phyloP scores from a whole-genome alignment of 2,888 invertebrate species.

The Eulithis prunata region DNA sequence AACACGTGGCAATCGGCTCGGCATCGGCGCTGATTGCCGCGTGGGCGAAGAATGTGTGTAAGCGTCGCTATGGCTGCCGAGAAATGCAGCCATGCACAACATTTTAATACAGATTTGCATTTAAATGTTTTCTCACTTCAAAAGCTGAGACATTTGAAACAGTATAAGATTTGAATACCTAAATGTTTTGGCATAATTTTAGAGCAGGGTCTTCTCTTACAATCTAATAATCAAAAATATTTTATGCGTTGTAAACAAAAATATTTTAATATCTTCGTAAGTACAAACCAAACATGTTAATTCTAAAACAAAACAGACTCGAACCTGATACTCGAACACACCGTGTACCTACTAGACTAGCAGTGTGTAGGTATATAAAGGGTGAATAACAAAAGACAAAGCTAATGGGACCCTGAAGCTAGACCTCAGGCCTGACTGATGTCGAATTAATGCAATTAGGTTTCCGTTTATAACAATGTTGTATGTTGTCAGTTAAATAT shows the following conservation, averaged over 20 bases:
- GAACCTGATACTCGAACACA: background rate
- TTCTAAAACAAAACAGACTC: conserved; percentile 4
- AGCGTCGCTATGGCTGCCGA: conserved; percentile 22
- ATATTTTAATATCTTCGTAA: background rate
- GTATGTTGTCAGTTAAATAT: conserved; percentile 46
- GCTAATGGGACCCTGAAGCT: conserved; percentile 32
- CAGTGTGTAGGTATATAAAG: background rate
- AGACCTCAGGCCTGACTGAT: conserved; percentile 39
- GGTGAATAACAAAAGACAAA: conserved; percentile 33
- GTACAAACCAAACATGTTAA: background rate
- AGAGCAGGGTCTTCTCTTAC: too few relatives aligned
- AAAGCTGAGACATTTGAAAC: background rate
- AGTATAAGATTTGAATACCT: background rate
- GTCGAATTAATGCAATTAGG: conserved; percentile 47
- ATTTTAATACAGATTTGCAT: conserved; percentile 23
- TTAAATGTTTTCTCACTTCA: conserved; percentile 11
- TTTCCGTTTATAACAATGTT: conserved; percentile 46
- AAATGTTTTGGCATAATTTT: too few relatives aligned
- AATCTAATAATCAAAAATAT: too few relatives aligned
- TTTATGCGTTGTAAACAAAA: background rate
- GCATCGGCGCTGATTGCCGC: conserved; percentile 22
- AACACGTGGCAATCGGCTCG: conserved; percentile 24
- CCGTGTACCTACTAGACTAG: background rate
- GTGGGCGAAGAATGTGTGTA: conserved; percentile 32
- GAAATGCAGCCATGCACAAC: conserved; percentile 20